A percentile compares a stretch with the other conserved stretches of the same genome.
These are phyloP conservation scores for Xestoiulus laeticollis DNA, from an alignment of 2,888 invertebrate genomes.

Conservation along the genomic window DNA sequence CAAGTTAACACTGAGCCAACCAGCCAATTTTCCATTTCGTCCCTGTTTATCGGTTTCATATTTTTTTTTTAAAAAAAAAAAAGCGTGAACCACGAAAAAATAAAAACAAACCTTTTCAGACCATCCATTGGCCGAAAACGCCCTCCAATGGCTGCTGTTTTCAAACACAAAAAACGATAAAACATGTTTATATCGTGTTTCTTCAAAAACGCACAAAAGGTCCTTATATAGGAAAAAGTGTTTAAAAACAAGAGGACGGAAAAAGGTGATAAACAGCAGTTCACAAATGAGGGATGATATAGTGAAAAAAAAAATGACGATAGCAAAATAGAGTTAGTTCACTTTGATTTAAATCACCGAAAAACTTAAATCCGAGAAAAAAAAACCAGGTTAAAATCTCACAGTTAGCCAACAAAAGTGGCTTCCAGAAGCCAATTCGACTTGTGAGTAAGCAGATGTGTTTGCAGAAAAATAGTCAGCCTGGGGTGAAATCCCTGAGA, in stretches of 20 bases:
- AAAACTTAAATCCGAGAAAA: conserved; percentile 44
- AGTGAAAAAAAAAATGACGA: conserved; percentile 48
- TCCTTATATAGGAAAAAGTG: neutral
- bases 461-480: neutral
- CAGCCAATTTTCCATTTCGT: neutral
- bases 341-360: neutral
- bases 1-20: neutral
- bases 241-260: neutral
- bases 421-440: neutral
- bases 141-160: conserved; percentile 59
- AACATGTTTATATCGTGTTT: conserved; percentile 48
- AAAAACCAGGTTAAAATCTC: conserved; percentile 6
- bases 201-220: conserved; percentile 49
- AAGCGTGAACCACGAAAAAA: conserved; percentile 55
- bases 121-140: conserved; percentile 58
- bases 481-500: neutral
- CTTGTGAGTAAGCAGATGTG: neutral
- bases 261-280: conserved; percentile 42
- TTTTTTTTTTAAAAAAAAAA: conserved; percentile 52
- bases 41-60: neutral
- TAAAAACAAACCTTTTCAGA: conserved; percentile 59
- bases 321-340: conserved; percentile 23
- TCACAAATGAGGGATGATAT: conserved; percentile 36
- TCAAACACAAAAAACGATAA: conserved; percentile 56
- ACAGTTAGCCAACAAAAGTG: conserved; percentile 27